Percentiles rank a stretch among this genome's conserved stretches.
phyloP scores from a whole-genome alignment of 2,113 vertebrate genomes.

The Hemicordylus capensis region DNA sequence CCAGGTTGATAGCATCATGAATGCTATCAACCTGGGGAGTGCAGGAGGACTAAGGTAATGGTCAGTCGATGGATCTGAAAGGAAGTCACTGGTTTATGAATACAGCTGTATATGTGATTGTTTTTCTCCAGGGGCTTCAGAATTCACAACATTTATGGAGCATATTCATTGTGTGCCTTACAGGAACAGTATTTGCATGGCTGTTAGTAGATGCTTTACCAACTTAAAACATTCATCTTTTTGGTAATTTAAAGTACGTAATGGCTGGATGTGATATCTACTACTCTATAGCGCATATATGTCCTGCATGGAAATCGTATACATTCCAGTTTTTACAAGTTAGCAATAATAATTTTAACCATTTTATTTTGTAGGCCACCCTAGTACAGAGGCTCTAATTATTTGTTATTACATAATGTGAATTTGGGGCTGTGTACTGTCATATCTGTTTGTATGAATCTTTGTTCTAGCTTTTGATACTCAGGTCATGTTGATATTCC shows the following conservation, averaged over 20 bases:
- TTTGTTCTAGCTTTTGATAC: background rate
- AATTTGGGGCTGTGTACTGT: background rate
- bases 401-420: background rate
- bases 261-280: background rate
- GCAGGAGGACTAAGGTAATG: background rate
- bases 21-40: too few species aligned
- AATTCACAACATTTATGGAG: background rate
- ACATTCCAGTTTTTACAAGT: constrained; percentile 11
- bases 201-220: constrained; percentile 16
- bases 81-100: background rate
- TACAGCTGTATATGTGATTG: background rate
- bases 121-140: constrained; percentile 1
- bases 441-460: background rate
- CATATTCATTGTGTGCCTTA: background rate
- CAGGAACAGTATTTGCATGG: background rate
- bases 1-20: background rate
- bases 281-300: background rate
- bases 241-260: constrained; percentile 15
- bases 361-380: constrained; percentile 10
- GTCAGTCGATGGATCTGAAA: constrained; percentile 5
- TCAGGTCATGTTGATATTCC: background rate
- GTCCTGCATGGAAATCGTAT: constrained; percentile 25
- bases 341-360: background rate
- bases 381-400: background rate
- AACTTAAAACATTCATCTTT: constrained; percentile 26